These are phyloP conservation scores for Iselma pallidipennis DNA, from an alignment of 2,888 invertebrate genomes.

Conservation along the genomic window DNA sequence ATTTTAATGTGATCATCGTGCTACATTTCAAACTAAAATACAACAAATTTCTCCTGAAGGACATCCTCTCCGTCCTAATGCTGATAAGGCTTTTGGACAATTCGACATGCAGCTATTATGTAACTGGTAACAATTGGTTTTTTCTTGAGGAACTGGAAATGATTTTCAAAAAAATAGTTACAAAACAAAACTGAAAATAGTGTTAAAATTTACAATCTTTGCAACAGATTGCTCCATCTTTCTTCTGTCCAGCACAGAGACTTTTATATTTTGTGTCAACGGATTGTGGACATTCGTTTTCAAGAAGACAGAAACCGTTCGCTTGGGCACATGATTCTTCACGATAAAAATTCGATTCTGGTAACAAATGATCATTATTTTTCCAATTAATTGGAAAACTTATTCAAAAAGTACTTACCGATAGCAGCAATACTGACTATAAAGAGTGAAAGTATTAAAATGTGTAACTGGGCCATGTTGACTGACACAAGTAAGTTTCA, in stretches of 20 bases:
- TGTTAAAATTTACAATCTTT: slow-evolving; percentile 30
- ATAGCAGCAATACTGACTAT: no score
- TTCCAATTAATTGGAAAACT: no score
- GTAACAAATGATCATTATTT: no score
- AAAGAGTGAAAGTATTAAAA: no score
- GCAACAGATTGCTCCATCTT: slow-evolving; percentile 37
- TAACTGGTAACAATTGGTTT: slow-evolving; percentile 27
- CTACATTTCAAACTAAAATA: slow-evolving; percentile 20
- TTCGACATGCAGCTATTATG: slow-evolving; percentile 20
- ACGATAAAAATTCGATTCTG: slow-evolving; percentile 33
- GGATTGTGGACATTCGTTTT: slow-evolving; percentile 30
- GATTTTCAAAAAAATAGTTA: neutral
- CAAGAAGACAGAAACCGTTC: slow-evolving; percentile 31
- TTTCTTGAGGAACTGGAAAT: slow-evolving; percentile 18
- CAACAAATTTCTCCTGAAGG: slow-evolving; percentile 23
- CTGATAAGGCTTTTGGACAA: slow-evolving; percentile 19
- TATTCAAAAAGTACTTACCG: no score
- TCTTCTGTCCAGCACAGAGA: slow-evolving; percentile 33
- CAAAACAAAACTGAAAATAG: neutral
- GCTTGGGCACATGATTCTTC: slow-evolving; percentile 27
- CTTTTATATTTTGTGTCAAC: slow-evolving; percentile 16
- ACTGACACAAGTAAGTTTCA: no score
- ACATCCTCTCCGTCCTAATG: slow-evolving; percentile 29
- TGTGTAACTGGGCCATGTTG: no score
- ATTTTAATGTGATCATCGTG: no score